Percentiles rank a stretch among this genome's conserved stretches.
Evolutionary conservation across 1,140 invertebrate genomes (phyloP).

Genomic region (Contarinia nasturtii): DNA sequence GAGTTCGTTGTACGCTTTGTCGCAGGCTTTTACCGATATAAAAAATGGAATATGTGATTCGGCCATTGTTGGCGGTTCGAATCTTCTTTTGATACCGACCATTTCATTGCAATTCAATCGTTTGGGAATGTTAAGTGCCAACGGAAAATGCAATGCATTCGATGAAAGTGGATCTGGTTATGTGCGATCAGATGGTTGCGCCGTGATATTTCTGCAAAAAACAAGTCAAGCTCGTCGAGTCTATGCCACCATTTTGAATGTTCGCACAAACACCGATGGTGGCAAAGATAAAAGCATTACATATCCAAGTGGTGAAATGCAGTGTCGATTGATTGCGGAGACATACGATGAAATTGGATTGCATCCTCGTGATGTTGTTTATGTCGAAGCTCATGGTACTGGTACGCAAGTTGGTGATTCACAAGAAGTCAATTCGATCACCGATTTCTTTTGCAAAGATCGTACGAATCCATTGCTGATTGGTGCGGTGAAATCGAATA

Average conservation of each 20-base stretch:
- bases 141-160: constrained; percentile 85
- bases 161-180: too few relatives aligned
- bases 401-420: constrained; percentile 91
- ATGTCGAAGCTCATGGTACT: constrained; percentile 92
- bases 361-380: constrained; percentile 61
- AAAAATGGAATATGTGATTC: constrained; percentile 72
- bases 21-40: constrained; percentile 71
- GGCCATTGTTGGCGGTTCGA: constrained; percentile 76
- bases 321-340: constrained; percentile 65
- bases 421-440: constrained; percentile 86
- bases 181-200: constrained; percentile 75
- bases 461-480: constrained; percentile 63
- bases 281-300: constrained; percentile 79
- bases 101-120: constrained; percentile 83
- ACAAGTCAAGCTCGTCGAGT: constrained; percentile 49
- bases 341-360: constrained; percentile 68
- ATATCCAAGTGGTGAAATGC: constrained; percentile 71
- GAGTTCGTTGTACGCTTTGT: constrained; percentile 72
- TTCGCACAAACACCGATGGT: constrained; percentile 78
- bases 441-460: constrained; percentile 76
- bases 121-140: constrained; percentile 71
- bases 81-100: constrained; percentile 68
- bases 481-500: too few relatives aligned
- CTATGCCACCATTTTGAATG: constrained; percentile 72
- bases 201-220: constrained; percentile 65